Evolutionary conservation across 1,140 invertebrate genomes (phyloP).

Genomic region (Hyphantria cunea): DNA sequence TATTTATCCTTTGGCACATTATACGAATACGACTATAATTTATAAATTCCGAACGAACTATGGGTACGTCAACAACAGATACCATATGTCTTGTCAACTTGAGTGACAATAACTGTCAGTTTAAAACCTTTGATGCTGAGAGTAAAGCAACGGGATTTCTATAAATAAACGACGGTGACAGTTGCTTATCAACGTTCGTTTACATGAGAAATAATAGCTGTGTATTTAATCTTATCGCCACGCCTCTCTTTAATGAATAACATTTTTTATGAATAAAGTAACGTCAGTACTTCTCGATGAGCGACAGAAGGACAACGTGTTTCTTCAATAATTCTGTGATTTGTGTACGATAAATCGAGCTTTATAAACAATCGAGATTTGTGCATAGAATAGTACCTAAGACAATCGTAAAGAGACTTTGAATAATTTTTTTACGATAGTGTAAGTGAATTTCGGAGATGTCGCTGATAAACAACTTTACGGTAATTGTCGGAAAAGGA

Average conservation of each 20-base stretch:
- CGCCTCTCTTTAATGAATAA: conserved; percentile 32
- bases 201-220: conserved; percentile 12
- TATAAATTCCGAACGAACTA: conserved; percentile 2
- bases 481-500: conserved; percentile 60
- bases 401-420: too few species aligned
- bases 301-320: conserved; percentile 4
- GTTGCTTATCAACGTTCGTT: conserved; percentile 29
- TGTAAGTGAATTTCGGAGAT: too few species aligned
- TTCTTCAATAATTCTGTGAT: conserved; percentile 14
- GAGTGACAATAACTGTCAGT: background rate
- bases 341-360: conserved; percentile 13
- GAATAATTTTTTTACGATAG: too few species aligned
- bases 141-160: conserved; percentile 15
- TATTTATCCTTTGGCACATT: too few species aligned
- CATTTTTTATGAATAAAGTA: conserved; percentile 9
- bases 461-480: conserved; percentile 69
- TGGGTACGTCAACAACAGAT: conserved; percentile 10
- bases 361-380: conserved; percentile 4
- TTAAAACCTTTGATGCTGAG: conserved; percentile 2
- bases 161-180: conserved; percentile 8
- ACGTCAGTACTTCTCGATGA: background rate
- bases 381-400: background rate
- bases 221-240: conserved; percentile 34
- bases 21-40: too few species aligned
- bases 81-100: background rate